Conservation (phyloP, 2,888 invertebrate genomes). For the Pteria penguin region DNA sequence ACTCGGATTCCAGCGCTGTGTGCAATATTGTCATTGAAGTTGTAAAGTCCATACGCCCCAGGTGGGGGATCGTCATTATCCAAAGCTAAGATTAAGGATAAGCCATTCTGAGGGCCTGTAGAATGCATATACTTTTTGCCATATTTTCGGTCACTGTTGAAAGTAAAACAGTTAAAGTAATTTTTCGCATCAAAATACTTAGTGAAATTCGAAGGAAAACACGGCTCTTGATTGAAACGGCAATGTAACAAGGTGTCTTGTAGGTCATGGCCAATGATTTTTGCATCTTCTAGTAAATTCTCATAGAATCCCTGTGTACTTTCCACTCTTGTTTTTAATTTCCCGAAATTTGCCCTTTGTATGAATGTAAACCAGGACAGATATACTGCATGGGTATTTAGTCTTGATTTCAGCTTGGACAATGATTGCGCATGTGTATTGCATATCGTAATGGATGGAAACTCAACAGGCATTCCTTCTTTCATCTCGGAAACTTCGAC, state of each 20-base stretch:
- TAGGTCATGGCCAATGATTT: constrained; percentile 66
- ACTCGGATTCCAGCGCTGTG: constrained; percentile 76
- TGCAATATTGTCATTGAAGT: constrained; percentile 70
- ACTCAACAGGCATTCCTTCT: constrained; percentile 74
- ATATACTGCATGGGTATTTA: constrained; percentile 37
- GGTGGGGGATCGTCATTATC: constrained; percentile 74
- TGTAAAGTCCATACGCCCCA: constrained; percentile 70
- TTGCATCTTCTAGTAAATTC: constrained; percentile 70
- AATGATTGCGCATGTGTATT: constrained; percentile 74
- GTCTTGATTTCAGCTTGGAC: constrained; percentile 60
- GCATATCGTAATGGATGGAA: constrained; percentile 75
- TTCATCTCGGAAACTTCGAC: constrained; percentile 74
- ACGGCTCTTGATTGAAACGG: constrained; percentile 67
- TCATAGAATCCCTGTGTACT: constrained; percentile 74
- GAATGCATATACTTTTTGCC: constrained; percentile 68
- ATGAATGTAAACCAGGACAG: constrained; percentile 65
- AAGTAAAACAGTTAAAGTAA: constrained; percentile 77
- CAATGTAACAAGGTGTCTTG: constrained; percentile 72
- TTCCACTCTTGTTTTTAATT: constrained; percentile 59
- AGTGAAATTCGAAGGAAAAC: constrained; percentile 67
- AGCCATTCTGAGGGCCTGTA: constrained; percentile 75
- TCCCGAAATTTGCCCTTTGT: constrained; percentile 56
- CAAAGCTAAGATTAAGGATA: constrained; percentile 74
- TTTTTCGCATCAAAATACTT: constrained; percentile 71
- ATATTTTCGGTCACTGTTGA: constrained; percentile 63